These are phyloP conservation scores for Limenitis camilla DNA, from an alignment of 2,888 invertebrate species.

Conservation along the genomic window DNA sequence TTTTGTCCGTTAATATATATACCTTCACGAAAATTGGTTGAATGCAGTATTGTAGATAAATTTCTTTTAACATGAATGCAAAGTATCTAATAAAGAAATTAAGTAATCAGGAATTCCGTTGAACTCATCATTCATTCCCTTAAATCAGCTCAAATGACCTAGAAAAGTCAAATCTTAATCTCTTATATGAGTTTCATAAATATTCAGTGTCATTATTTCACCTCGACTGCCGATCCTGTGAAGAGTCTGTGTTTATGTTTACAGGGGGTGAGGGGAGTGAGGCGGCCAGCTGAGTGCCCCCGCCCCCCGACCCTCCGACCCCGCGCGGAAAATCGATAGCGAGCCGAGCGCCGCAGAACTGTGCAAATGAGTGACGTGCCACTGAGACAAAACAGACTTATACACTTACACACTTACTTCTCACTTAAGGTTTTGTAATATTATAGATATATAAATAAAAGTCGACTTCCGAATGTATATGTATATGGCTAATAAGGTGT, in stretches of 20 bases:
- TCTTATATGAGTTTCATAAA: constrained; percentile 66
- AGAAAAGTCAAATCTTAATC: constrained; percentile 67
- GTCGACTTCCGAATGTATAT: too few relatives aligned
- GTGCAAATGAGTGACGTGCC: constrained; percentile 32
- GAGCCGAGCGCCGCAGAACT: constrained; percentile 40
- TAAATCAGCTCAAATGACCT: constrained; percentile 41
- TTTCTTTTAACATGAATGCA: too few relatives aligned
- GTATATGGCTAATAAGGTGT: too few relatives aligned
- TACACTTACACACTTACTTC: constrained; percentile 19
- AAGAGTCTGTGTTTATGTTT: constrained; percentile 67
- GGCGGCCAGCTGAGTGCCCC: constrained; percentile 59
- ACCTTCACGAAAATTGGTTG: too few relatives aligned
- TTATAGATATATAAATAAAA: too few relatives aligned
- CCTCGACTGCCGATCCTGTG: constrained; percentile 64
- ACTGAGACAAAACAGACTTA: constrained; percentile 26
- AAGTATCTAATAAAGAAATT: too few relatives aligned
- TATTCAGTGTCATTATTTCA: constrained; percentile 71
- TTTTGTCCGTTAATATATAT: too few relatives aligned
- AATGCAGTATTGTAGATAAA: too few relatives aligned
- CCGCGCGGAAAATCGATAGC: constrained; percentile 67
- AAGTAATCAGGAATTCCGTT: too few relatives aligned
- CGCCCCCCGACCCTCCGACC: constrained; percentile 29
- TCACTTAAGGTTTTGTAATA: constrained; percentile 15
- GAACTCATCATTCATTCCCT: too few relatives aligned
- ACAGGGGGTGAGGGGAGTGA: constrained; percentile 53